Base-by-base conservation (phyloP, 2,113 vertebrate genomes). In the Tragelaphus buxtoni region DNA sequence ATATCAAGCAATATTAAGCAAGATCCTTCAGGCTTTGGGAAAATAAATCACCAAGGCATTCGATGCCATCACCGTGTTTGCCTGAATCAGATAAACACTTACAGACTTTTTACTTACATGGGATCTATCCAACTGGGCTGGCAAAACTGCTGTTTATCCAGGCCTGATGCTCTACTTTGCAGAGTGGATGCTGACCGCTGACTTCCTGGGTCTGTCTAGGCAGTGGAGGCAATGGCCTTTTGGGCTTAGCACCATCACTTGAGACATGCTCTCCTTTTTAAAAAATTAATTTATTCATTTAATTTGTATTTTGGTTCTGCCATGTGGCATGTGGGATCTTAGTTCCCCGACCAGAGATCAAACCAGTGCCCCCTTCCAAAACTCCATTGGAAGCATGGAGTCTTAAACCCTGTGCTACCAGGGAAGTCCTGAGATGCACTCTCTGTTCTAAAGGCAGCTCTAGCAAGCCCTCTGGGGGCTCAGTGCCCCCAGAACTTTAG, bases 71-170 rank as follows among this genome's bases (percentile, higher is more conserved):
- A 88, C 96, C 18, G 28, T 97, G 98, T 98, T 98, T 90, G 96
- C 97, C 96, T 77, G 95, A 97, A 99, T 98, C 98, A 98, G 98
- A 98, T 98, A 98, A 98, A 98, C 97, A 97, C 97, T 97, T 98
- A 98, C 97, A 97, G 98, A 98, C 97, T 98, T 98, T 65, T 95
- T 86, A 55, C 96, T 97, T 96, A 84, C 55, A 90, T 81, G 97
- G 93, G 97, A 96, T 85, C 20, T 79, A 93, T 96, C 97, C 96
- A 96, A 97, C 95, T 45, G 77, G 92, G 49, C 94, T 45, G 77
- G 60, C 30, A n/a, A 63, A 47, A 18, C 10, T 13, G 20, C 72
- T 7, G 0, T 39, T 32, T 16, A 26, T 22, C 69, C 47, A 42
- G n/a, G 30, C 18, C 35, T 32, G 14, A 12, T 1, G 63, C 18